These are phyloP conservation scores for Aplochiton taeniatus DNA, from an alignment of 2,797 vertebrate species.

Conservation along the genomic window DNA sequence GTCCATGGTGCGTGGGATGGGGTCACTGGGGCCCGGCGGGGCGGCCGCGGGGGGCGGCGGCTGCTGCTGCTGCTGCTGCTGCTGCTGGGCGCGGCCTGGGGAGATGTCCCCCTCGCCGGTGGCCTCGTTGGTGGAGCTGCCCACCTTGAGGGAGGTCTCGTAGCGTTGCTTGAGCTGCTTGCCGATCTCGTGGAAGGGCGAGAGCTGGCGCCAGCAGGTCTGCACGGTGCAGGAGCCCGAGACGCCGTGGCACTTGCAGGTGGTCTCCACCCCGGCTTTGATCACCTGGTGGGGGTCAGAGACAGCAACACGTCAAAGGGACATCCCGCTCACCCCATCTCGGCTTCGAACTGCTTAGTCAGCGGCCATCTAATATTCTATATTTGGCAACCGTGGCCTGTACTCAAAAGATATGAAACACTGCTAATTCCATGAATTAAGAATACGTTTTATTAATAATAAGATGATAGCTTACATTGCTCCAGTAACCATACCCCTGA, in stretches of 20 bases:
- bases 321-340: constrained; percentile 21
- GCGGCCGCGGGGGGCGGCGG: constrained; percentile 58
- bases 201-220: constrained; percentile 97
- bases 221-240: constrained; percentile 96
- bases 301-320: constrained; percentile 30
- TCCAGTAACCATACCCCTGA: neutral
- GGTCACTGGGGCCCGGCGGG: constrained; percentile 78
- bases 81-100: constrained; percentile 76
- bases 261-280: constrained; percentile 95
- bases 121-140: constrained; percentile 94
- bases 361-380: neutral
- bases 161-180: constrained; percentile 97
- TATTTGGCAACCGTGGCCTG: constrained; percentile 16
- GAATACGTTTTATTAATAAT: neutral
- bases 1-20: constrained; percentile 92
- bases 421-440: no score
- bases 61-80: constrained; percentile 43
- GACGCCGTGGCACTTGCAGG: constrained; percentile 96
- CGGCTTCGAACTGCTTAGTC: neutral
- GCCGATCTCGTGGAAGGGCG: constrained; percentile 95
- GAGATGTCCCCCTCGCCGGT: constrained; percentile 92
- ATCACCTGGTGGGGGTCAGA: constrained; percentile 82
- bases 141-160: constrained; percentile 90
- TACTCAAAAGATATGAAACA: neutral
- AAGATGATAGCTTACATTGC: neutral